phyloP scores from a whole-genome alignment of 2,113 vertebrate genomes.

The Hemibates koningsi region DNA sequence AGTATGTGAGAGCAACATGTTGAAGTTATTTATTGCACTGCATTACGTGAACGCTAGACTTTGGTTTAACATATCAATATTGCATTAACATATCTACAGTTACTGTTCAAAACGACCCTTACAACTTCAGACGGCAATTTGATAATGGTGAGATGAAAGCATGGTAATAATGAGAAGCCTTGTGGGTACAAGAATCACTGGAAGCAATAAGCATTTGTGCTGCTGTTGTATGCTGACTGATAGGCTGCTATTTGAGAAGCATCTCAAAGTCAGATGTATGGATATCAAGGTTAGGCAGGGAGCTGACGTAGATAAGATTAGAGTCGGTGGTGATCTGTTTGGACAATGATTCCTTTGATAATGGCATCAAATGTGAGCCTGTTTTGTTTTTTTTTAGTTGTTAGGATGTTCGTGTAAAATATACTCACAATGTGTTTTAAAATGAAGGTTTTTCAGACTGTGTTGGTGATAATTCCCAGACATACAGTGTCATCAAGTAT shows the following conservation, averaged over 20 bases:
- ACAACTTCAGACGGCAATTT: not conserved
- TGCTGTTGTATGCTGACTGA: not conserved
- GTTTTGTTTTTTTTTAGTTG: not conserved
- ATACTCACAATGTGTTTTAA: not conserved
- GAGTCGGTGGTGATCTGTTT: not conserved
- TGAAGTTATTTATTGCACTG: not conserved
- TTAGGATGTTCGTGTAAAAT: not conserved
- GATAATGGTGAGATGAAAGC: not conserved
- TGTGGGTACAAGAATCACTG: not conserved
- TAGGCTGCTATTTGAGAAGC: not conserved
- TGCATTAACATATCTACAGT: not conserved
- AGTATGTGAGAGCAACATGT: not conserved
- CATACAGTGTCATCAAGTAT: not conserved
- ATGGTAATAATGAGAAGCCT: not conserved
- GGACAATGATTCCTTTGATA: not conserved
- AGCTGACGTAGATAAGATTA: not conserved
- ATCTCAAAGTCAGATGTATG: not conserved
- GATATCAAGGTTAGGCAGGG: not conserved
- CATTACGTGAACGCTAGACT: not conserved
- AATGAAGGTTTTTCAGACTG: not conserved
- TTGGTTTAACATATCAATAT: not conserved
- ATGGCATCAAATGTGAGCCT: not conserved
- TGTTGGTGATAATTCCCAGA: not conserved
- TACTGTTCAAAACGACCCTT: not conserved
- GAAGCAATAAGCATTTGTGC: not conserved